Evolutionary conservation across 2,797 vertebrate genomes (phyloP), one percentile per base, ranked within the genome.

Genomic region (Pipistrellus pygmaeus): DNA sequence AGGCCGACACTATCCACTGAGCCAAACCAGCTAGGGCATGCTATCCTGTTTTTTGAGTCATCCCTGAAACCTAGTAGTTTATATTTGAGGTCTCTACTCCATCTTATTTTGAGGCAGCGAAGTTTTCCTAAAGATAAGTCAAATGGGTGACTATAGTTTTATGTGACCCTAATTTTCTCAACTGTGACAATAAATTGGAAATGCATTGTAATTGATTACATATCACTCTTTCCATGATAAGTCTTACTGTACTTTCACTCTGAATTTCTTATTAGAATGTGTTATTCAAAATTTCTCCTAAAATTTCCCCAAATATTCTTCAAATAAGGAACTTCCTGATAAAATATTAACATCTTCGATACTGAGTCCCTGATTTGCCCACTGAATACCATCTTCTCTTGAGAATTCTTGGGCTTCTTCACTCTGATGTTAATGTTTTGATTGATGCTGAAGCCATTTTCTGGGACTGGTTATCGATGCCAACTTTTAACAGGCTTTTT

Each of bases 401-500:
- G 27, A 76, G 90, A 82, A 73, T 71, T 10, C 78, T 78, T 64
- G 18, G 11, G 46, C 73, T 68, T 44, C 46, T 84, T 64, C n/a
- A 27, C 4, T 90, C 35, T 17, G 41, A 46, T 27, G 44, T 85
- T 35, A 73, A 64, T 85, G 27, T 71, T 89, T 64, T 85, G 69
- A 85, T 75, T 66, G 48, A 91, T 83, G 71, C 15, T 27, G 46
- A 89, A 83, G 48, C 77, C 51, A 83, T 88, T 91, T 92, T 73
- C 91, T 48, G 62, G 77, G 51, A 30, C 60, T 69, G 21, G 81
- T 64, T 53, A 85, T 78, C 1, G 12, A 69, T 95, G 87, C 94
- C 82, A 92, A 25, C 62, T 93, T 92, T 90, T 85, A 92, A 48
- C 6, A 46, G 68, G 44, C 32, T 41, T 77, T 93, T 96, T 89